These are phyloP conservation scores for Urocitellus parryii DNA, from an alignment of 2,113 vertebrate species.

Conservation along the genomic window DNA sequence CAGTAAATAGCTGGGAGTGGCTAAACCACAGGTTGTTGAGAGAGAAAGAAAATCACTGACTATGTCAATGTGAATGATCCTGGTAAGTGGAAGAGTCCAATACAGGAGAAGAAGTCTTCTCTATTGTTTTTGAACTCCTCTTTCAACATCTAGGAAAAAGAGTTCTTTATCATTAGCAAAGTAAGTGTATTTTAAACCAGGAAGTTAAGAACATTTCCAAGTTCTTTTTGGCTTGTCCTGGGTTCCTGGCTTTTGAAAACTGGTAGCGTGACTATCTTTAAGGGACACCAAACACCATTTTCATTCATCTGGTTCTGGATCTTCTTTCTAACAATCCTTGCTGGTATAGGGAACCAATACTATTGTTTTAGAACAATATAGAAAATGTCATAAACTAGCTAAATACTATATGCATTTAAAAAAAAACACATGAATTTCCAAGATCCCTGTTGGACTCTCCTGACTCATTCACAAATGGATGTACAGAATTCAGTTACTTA, in stretches of 20 bases:
- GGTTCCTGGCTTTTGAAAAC: not conserved
- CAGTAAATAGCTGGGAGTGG: slow-evolving; percentile 74
- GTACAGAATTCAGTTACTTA: not conserved
- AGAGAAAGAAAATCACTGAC: not conserved
- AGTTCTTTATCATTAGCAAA: slow-evolving; percentile 22
- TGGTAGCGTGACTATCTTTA: not conserved
- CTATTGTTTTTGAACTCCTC: not conserved
- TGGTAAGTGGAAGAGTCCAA: not conserved
- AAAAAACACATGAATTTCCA: not conserved
- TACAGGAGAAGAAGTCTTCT: not conserved
- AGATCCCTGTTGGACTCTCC: not conserved
- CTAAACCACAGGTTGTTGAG: not conserved
- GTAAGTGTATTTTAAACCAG: slow-evolving; percentile 6
- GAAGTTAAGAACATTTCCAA: not conserved
- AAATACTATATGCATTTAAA: not conserved
- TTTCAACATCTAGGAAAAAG: slow-evolving; percentile 27
- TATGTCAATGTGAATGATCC: not conserved
- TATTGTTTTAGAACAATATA: not conserved
- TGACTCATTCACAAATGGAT: not conserved
- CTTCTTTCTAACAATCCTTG: slow-evolving; percentile 16
- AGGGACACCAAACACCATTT: not conserved
- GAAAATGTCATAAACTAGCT: slow-evolving; percentile 48
- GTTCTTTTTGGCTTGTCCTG: not conserved
- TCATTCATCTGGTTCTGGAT: not conserved
- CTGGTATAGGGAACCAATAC: not conserved